Evolutionary conservation across 1,140 invertebrate species (phyloP).

Genomic region (Coenobita brevimanus): DNA sequence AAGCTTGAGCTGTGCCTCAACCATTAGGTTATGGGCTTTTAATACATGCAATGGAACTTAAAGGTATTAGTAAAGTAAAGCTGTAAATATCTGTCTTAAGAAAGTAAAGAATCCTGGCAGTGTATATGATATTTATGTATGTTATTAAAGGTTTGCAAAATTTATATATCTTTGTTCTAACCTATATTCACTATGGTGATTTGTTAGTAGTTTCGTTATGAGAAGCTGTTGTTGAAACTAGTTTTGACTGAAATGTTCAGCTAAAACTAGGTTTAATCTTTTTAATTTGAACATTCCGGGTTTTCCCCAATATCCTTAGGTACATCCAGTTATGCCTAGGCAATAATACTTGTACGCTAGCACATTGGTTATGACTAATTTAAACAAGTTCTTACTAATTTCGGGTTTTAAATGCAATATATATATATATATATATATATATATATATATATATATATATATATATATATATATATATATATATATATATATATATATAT

Average conservation of each 20-base stretch:
- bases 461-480: constrained; percentile 35
- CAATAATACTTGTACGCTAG: neutral
- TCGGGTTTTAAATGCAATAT: constrained; percentile 21
- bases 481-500: constrained; percentile 15
- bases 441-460: constrained; percentile 38
- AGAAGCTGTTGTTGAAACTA: neutral
- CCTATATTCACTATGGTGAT: neutral
- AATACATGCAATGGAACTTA: too few species aligned
- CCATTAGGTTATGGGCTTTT: neutral
- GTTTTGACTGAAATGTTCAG: too few species aligned
- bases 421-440: constrained; percentile 42
- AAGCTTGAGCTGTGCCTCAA: too few species aligned
- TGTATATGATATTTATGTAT: too few species aligned
- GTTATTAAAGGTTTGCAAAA: too few species aligned
- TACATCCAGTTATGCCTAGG: constrained; percentile 13
- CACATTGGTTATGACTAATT: neutral
- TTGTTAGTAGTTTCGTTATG: neutral
- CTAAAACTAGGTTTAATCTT: too few species aligned
- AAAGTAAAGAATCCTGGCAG: neutral
- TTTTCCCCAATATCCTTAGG: too few species aligned
- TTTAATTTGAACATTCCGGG: too few species aligned
- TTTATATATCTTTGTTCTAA: neutral
- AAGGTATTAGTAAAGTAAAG: too few species aligned
- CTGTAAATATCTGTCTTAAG: constrained; percentile 4
- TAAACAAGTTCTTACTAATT: neutral